Conservation (phyloP, 2,113 vertebrate species). For the Arizona elegans region DNA sequence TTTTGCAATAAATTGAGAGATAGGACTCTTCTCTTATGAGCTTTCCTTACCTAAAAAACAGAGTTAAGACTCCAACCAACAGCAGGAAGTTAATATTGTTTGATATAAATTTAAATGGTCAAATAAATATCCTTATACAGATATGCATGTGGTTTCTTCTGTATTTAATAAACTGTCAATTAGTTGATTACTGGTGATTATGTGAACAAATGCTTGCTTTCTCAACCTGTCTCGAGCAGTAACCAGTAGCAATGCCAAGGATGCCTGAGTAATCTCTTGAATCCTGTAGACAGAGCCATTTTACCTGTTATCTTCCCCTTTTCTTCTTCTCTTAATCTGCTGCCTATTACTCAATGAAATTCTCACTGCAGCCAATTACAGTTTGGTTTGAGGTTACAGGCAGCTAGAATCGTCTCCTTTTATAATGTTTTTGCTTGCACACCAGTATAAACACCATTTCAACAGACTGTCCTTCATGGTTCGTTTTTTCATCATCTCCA, state of each 20-base stretch:
- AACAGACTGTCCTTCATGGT: slow-evolving; percentile 19
- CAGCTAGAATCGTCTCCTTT: background rate
- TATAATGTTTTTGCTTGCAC: background rate
- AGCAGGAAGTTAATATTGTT: background rate
- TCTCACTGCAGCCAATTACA: background rate
- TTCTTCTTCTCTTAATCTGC: background rate
- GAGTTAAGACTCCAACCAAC: background rate
- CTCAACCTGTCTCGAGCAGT: background rate
- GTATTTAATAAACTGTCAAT: background rate
- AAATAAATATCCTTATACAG: background rate
- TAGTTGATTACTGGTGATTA: background rate
- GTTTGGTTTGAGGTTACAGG: background rate
- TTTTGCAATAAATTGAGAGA: background rate
- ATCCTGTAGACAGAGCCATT: background rate
- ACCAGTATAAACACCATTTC: slow-evolving; percentile 9
- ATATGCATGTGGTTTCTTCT: background rate
- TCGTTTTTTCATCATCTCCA: slow-evolving; percentile 12
- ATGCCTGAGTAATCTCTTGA: background rate
- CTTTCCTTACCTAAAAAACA: background rate
- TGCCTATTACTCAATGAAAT: background rate
- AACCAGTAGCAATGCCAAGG: background rate
- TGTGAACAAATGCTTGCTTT: background rate
- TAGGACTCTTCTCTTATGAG: background rate
- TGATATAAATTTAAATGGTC: background rate
- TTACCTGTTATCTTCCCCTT: background rate